Conservation (phyloP, 2,113 vertebrate genomes). For the Pristiophorus japonicus region DNA sequence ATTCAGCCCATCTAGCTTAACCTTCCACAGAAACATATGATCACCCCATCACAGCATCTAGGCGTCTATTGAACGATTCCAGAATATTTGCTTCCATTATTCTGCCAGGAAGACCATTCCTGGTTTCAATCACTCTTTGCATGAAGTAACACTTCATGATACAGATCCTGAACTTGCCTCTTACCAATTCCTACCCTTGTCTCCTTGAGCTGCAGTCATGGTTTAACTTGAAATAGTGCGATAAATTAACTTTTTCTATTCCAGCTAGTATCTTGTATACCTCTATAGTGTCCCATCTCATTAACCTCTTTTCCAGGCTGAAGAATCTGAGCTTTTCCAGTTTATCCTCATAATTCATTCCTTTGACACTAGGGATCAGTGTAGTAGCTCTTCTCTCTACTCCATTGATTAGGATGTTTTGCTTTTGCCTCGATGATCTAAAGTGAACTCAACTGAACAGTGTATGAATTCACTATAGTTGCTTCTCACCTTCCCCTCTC, state of each 20-base stretch:
- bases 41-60: background rate
- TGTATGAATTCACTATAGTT: background rate
- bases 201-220: background rate
- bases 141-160: background rate
- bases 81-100: background rate
- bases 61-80: background rate
- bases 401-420: background rate
- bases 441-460: background rate
- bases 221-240: background rate
- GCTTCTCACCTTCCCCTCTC: background rate
- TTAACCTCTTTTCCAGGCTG: background rate
- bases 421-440: background rate
- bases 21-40: no score
- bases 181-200: background rate
- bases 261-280: no score
- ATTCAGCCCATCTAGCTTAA: background rate
- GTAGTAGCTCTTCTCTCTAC: background rate
- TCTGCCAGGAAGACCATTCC: background rate
- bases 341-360: background rate
- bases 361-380: background rate
- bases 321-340: background rate
- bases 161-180: background rate
- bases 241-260: background rate
- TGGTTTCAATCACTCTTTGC: background rate
- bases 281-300: background rate